phyloP scores from a whole-genome alignment of 2,113 vertebrate species.

The Pristiophorus japonicus region DNA sequence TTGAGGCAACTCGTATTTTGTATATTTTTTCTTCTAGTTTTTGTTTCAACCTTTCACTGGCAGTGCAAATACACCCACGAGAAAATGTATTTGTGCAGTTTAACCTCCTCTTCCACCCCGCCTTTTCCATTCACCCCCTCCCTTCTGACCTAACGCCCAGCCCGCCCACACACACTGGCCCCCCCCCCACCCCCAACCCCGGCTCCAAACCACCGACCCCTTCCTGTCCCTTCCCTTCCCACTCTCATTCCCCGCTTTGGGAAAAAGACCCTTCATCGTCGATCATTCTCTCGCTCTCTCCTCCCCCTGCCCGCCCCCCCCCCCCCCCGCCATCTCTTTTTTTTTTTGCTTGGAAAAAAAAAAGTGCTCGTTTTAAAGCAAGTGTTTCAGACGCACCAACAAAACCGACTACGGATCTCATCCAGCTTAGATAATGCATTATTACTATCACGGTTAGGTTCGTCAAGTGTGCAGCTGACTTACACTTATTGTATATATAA shows the following conservation, averaged over 20 bases:
- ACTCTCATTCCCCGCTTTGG: conserved; percentile 50
- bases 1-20: conserved; percentile 10
- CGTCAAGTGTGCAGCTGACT: conserved; percentile 53
- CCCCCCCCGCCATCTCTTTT: conserved; percentile 49
- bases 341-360: conserved; percentile 73
- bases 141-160: no score
- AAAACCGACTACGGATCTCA: conserved; percentile 59
- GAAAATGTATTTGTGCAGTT: conserved; percentile 63
- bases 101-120: conserved; percentile 43
- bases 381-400: conserved; percentile 69
- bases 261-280: conserved; percentile 46
- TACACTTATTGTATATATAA: conserved; percentile 42
- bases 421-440: conserved; percentile 58
- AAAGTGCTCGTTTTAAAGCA: conserved; percentile 80
- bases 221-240: no score
- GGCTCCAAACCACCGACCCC: no score
- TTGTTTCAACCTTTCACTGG: conserved; percentile 37
- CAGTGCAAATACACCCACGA: conserved; percentile 60
- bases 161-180: conserved; percentile 42
- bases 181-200: conserved; percentile 47
- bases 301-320: background rate
- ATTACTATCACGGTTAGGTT: conserved; percentile 46
- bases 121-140: conserved; percentile 38
- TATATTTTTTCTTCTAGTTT: conserved; percentile 42
- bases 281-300: conserved; percentile 49